A percentile compares a stretch with the other conserved stretches of the same genome.
Evolutionary conservation across 2,888 invertebrate genomes (phyloP).

Genomic region (Drosophila imparisetae): DNA sequence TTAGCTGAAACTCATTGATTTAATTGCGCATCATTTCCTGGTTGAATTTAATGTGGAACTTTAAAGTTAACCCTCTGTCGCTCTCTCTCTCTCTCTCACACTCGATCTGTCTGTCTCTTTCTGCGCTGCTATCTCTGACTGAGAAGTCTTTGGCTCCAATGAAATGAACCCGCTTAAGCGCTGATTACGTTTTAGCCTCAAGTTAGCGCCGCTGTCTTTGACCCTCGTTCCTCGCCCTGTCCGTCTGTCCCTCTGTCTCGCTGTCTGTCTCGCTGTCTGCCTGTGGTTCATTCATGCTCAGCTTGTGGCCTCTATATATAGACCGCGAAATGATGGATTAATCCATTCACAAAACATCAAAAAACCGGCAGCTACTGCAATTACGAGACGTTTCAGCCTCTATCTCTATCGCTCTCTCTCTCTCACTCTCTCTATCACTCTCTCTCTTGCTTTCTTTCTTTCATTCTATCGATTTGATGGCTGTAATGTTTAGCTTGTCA

Average conservation of each 20-base stretch:
- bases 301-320: constrained; percentile 27
- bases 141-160: constrained; percentile 49
- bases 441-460: constrained; percentile 1
- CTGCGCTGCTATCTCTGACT: constrained; percentile 4
- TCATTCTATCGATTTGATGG: constrained; percentile 51
- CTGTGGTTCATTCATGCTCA: constrained; percentile 52
- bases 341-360: constrained; percentile 70
- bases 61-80: constrained; percentile 29
- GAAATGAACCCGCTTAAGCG: constrained; percentile 70
- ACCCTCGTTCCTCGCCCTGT: constrained; percentile 18
- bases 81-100: background rate
- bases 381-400: constrained; percentile 49
- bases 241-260: background rate
- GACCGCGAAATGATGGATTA: constrained; percentile 75
- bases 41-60: constrained; percentile 77
- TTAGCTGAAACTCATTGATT: constrained; percentile 80
- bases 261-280: background rate
- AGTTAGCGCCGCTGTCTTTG: constrained; percentile 67
- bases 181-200: constrained; percentile 72
- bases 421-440: constrained; percentile 1
- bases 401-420: constrained; percentile 13
- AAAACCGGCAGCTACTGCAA: constrained; percentile 67
- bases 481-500: constrained; percentile 41
- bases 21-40: constrained; percentile 85
- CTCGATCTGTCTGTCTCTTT: constrained; percentile 8